Percentiles rank a stretch among this genome's conserved stretches.
Evolutionary conservation across 2,113 vertebrate species (phyloP).

Genomic region (Psilopogon haemacephalus): DNA sequence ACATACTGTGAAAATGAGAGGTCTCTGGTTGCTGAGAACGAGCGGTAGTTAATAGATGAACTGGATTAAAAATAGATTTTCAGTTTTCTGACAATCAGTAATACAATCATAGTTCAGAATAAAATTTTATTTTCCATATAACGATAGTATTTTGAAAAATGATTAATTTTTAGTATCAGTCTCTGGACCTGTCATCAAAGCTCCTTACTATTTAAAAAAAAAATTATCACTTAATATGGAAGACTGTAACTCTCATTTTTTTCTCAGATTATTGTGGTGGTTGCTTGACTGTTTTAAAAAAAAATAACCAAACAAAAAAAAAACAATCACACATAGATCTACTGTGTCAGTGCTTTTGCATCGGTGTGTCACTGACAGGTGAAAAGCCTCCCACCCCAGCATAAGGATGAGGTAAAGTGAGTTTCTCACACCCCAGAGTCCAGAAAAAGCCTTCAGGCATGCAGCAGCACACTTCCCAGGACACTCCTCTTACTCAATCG

Average conservation of each 20-base stretch:
- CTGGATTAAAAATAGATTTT: not conserved
- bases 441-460: not conserved
- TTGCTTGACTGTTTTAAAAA: not conserved
- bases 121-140: not conserved
- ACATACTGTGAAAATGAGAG: not conserved
- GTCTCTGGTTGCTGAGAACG: not conserved
- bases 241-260: not conserved
- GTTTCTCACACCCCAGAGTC: accelerated
- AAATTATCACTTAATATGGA: not conserved
- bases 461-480: not conserved
- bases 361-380: not conserved
- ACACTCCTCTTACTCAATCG: not conserved
- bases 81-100: not conserved
- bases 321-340: not conserved
- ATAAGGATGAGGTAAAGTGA: accelerated
- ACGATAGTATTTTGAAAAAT: not conserved
- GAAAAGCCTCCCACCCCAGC: not conserved
- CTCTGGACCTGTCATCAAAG: not conserved
- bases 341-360: not conserved
- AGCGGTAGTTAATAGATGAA: not conserved
- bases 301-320: not conserved
- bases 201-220: not conserved
- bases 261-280: not conserved
- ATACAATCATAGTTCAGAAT: not conserved
- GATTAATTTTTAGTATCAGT: not conserved